Evolutionary conservation across 2,888 invertebrate species (phyloP), one percentile per base, ranked within the genome.

Genomic region (Caenorhabditis zanzibari): DNA sequence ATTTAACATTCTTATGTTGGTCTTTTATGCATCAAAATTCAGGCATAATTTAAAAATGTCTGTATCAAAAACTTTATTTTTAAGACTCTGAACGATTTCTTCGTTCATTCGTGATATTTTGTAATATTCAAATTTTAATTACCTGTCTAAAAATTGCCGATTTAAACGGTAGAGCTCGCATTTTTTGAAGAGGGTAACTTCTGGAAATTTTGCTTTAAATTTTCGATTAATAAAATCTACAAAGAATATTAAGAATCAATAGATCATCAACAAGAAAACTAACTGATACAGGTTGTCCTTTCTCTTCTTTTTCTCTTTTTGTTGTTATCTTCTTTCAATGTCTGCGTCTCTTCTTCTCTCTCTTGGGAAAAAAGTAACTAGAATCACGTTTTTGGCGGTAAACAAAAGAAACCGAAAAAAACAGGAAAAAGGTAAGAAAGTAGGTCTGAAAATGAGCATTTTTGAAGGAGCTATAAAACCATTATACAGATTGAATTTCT

Each of bases 111-210:
- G n/a, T n/a, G n/a, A n/a, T n/a, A n/a, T n/a, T n/a, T n/a, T n/a
- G n/a, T n/a, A n/a, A n/a, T n/a, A n/a, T n/a, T n/a, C 3, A 22
- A 16, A 41, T 24, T 38, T 2, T 12, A 10, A 6, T 38, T 10
- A 80, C 80, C 73, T 80, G 80, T 73, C 80, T 38, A n/a, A 80
- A 80, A 66, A 80, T 64, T 7, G 80, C 66, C 10, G 80, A 58
- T n/a, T 59, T 68, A 41, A 72, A 80, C 19, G 58, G 24, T 28
- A 66, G 22, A 24, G 35, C 35, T 38, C 32, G 58, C 80, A 72
- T 79, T 41, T 41, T 44, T 22, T 24, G n/a, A 19, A 44, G 12
- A 58, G 4, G 24, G n/a, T 5, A 12, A 12, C 24, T 52, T 52
- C 52, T 52, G 52, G 22, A 52, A 49, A n/a, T n/a, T n/a, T n/a